Evolutionary conservation across 2,113 vertebrate species (phyloP), one percentile per base, ranked within the genome.

Genomic region (Piprites chloris): DNA sequence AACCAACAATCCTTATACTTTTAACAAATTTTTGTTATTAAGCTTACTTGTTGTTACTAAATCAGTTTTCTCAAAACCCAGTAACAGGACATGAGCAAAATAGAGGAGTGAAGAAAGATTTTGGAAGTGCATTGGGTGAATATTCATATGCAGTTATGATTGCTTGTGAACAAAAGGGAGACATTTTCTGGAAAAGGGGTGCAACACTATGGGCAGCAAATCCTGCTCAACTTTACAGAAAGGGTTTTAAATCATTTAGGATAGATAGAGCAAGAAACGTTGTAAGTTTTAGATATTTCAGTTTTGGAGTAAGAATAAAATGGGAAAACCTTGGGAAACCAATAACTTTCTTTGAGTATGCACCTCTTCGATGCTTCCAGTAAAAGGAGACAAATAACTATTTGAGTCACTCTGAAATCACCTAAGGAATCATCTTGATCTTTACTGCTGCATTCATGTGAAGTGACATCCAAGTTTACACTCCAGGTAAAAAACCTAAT

Each of bases 171-270:
- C 13, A 32, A 61, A 66, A 82, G 9, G 4, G 26, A 76, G 50
- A 39, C 11, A 12, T 74, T 89, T 81, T 37, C 10, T 46, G 67
- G 47, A 59, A 72, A 63, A 27, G 21, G 7, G 1, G 4, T n/a
- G 1, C 8, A 35, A 44, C 6, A 5, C 11, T 49, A 3, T 23
- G 6, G 23, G 17, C 46, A 42, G 24, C 3, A 63, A 68, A 72
- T 27, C 13, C 59, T 71, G 13, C 32, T 65, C 24, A 55, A 5
- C 9, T 42, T 49, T 7, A 63, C 33, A 55, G 39, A 50, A 59
- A 55, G 5, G 2, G 1, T 67, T 74, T 17, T 11, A 11, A 58
- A 9, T 84, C 5, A 0, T 18, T 5, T 58, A 26, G n/a, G 18
- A 18, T 56, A 49, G 23, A 21, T 49, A 49, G 23, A 9, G 18